Base-by-base conservation (phyloP, 2,797 vertebrate species). In the Meriones psammophilus region DNA sequence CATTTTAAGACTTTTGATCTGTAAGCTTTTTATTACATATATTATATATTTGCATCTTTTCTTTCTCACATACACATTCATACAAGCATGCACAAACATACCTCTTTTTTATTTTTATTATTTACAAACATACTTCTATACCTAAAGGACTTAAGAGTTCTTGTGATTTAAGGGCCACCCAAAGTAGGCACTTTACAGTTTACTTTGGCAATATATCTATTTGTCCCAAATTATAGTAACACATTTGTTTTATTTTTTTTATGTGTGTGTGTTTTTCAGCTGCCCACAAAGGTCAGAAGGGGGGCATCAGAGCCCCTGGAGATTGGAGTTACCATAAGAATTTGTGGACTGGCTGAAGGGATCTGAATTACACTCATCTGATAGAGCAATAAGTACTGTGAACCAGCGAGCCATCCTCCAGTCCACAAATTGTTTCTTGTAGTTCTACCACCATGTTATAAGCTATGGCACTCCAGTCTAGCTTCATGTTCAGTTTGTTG, bases 1-100 rank as follows among this genome's bases (percentile, higher is more conserved):
- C 39, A 58, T 84, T 77, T 80, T 74, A 93, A 96, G n/a, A 71
- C 62, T 79, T 89, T 56, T 64, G 30, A 90, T 95, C 36, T 73
- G 8, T 69, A 50, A 92, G 26, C 73, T 85, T 50, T 64, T 85
- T 80, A 86, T 56, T 91, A 92, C 84, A 83, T 28, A 92, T 28
- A 58, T 8, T 66, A 26, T 24, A 93, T 33, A 69, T 5, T 71
- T 36, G n/a, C 22, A 74, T 46, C 62, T 46, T 46, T 74, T 26
- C 18, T 6, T 15, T 46, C 28, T n/a, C 56, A 33, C 71, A 88
- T 28, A 64, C 22, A 76, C 18, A 88, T 17, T 9, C 22, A 64
- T 22, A 64, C 24, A 58, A 87, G n/a, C 3, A 50, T 68, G 17
- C 8, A 73, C 17, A 42, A 8, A 42, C 42, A 42, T 42, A 42